These are phyloP conservation scores for Hemicentrotus pulcherrimus DNA, from an alignment of 35 echinoderm and acorn worm species.

Conservation along the genomic window DNA sequence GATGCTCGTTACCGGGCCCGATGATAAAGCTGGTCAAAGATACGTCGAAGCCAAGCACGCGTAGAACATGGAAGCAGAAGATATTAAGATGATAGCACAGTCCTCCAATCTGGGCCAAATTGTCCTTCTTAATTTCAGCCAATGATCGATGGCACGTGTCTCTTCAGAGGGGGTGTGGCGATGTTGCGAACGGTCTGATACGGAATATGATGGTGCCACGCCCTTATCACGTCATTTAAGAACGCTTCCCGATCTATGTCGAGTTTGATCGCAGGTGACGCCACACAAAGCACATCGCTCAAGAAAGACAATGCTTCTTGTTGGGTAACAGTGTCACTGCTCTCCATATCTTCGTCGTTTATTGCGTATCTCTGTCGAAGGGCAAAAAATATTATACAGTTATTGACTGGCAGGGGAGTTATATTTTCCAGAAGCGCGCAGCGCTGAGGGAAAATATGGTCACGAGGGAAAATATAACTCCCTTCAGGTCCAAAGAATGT, in stretches of 20 bases:
- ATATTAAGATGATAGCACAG: background rate
- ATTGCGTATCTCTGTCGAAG: no score
- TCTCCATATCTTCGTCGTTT: no score
- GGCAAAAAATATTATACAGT: no score
- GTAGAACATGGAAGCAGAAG: background rate
- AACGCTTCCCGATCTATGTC: background rate
- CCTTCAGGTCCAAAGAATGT: no score
- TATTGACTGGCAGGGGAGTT: no score
- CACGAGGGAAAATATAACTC: no score
- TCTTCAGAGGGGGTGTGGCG: background rate
- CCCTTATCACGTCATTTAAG: background rate
- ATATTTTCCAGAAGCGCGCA: no score
- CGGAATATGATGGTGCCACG: background rate
- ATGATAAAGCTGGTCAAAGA: background rate
- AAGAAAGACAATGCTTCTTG: background rate
- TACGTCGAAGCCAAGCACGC: background rate
- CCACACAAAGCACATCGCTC: background rate
- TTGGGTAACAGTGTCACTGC: background rate
- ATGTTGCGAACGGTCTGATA: background rate
- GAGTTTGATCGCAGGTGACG: background rate
- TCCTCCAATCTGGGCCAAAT: background rate
- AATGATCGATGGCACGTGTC: background rate
- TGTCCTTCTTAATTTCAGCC: background rate
- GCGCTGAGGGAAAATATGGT: no score
- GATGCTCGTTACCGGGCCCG: background rate